Evolutionary conservation across 2,888 invertebrate species (phyloP), one percentile per base, ranked within the genome.

Genomic region (Megaustenia siamemsis): DNA sequence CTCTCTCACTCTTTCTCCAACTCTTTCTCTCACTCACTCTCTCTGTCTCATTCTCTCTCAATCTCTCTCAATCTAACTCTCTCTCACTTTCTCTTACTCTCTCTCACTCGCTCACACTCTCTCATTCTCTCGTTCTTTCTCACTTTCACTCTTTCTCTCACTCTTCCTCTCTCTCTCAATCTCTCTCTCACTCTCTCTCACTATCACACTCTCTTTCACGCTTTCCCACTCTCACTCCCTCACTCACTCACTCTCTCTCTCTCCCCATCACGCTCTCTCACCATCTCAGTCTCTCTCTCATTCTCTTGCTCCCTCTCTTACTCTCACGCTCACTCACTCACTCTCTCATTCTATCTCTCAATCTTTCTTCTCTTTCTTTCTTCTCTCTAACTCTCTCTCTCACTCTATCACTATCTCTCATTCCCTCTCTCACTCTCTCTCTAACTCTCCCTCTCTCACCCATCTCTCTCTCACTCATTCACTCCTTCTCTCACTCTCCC

Each of bases 371-470:
- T n/a, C n/a, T 24, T 56, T n/a, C n/a, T 24, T 56, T 35, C 35
- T 35, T 66, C 66, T 66, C 32, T 66, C 66, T 66, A 66, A 35
- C 35, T 66, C 32, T 66, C 66, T 66, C 32, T 66, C 66, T 66
- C 32, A 35, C 66, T 66, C 32, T 66, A 32, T 66, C 32, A 35
- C 66, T 66, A 66, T 66, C 66, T 66, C 32, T 66, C 66, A 35
- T 35, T 66, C 66, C 35, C 32, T 66, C 66, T 66, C 32, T 66
- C 66, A 5, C 32, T 66, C 66, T 66, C 32, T 66, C 66, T 35
- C n/a, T 66, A 32, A 15, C n/a, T 66, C 66, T 66, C n/a, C 35
- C 66, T 66, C n/a, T 66, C 66, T 66, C 5, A 12, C 35, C n/a
- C n/a, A n/a, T 66, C n/a, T n/a, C n/a, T n/a, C n/a, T n/a, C n/a